Evolutionary conservation across 1,140 invertebrate genomes (phyloP), one percentile per base, ranked within the genome.

Genomic region (Diachasma alloeum): DNA sequence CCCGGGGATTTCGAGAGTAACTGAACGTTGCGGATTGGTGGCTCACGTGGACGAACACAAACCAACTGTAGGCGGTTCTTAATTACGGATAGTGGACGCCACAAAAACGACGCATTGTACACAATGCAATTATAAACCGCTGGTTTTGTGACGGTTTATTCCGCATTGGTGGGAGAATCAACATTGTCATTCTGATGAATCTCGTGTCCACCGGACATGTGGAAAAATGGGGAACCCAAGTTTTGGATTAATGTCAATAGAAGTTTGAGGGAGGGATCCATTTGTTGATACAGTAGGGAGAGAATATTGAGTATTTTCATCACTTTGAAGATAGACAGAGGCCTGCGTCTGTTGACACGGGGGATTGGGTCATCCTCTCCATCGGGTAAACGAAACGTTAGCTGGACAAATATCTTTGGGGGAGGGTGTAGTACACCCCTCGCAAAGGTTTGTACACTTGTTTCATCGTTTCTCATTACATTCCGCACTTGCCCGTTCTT

Each of bases 341-440:
- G 31, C 24, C 31, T 10, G 39, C 36, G 44, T 67, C 67, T 79
- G 75, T 79, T 79, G 77, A 59, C 70, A 56, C 19, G 66, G 72
- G 72, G 73, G 79, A 80, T 80, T 80, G 74, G 79, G 76, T 80
- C 79, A 77, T 77, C 72, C 72, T 77, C 74, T 74, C 72, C 66
- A 67, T 74, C 48, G 76, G 76, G 79, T 76, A 80, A 80, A 80
- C 76, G 70, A 74, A 80, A 80, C 73, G 76, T 80, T 78, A 77
- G 63, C 76, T 76, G 79, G 71, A 75, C 76, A 80, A 80, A 80
- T 80, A 80, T 31, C 76, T 68, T 46, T 73, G 24, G 73, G 75
- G 46, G 11, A 19, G 17, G n/a, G 31, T 24, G 31, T 31, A 31
- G 31, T 6, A 66, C 8, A 42, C 42, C 37, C 63, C 15, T 4